Base-by-base conservation (phyloP, 1,140 invertebrate genomes). In the Bombus polaris region DNA sequence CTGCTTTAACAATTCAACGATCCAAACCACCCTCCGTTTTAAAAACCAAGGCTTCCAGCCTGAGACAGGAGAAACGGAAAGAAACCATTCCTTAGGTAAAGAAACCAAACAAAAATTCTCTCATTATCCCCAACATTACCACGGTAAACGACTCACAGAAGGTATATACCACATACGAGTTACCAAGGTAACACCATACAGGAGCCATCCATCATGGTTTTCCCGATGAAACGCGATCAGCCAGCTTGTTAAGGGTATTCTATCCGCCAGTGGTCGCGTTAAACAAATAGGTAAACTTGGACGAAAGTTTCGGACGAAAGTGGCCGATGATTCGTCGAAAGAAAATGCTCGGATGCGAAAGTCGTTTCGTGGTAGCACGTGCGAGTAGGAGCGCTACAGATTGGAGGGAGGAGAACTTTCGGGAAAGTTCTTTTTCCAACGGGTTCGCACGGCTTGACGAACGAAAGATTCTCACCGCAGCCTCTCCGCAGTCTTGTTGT, bases 281-380 rank as follows among this genome's bases (percentile, higher is more conserved):
- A 35, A n/a, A 39, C 68, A 65, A 78, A 85, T 80, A 85, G 83
- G 80, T 80, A 85, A 85, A 85, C 76, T 79, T 72, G 5, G 9
- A 18, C 28, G 12, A 32, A n/a, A 80, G 42, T 65, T 73, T 28
- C 42, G 35, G 44, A 44, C 37, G 57, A 71, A 47, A 78, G 75
- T 68, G 75, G 75, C 66, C 32, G 47, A 85, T 65, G 77, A 79
- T 62, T 80, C 70, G 57, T 70, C 8, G 42, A 25, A 9, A 57
- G 35, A 44, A 62, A 85, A 74, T 68, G 76, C 74, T 85, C 71
- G 15, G 44, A 59, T 59, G 57, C 18, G 84, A 85, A 57, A 74
- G 84, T 85, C 44, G 78, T 85, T 81, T 57, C 37, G 37, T 6
- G 57, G 75, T 4, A 37, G 37, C 77, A 85, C 76, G 83, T 85